Conservation (phyloP, 1,140 invertebrate species). For the Drosophila truncata region DNA sequence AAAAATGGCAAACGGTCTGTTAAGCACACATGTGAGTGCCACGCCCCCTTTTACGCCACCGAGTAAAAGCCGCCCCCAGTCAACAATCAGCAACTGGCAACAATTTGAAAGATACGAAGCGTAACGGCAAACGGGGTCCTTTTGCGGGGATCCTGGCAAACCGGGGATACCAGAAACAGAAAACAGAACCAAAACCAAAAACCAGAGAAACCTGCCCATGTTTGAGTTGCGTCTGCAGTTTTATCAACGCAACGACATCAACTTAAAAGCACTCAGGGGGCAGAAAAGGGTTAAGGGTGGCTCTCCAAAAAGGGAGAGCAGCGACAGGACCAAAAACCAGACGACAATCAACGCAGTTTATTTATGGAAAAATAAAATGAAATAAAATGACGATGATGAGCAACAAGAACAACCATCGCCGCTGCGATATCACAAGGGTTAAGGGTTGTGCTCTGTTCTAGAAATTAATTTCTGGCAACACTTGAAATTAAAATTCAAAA, state of each 20-base stretch:
- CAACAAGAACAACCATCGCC: slow-evolving; percentile 63
- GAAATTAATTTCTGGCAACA: slow-evolving; percentile 71
- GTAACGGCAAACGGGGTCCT: slow-evolving; percentile 63
- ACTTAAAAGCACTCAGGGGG: slow-evolving; percentile 82
- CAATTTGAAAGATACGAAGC: slow-evolving; percentile 81
- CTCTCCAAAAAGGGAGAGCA: slow-evolving; percentile 12
- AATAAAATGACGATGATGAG: slow-evolving; percentile 83
- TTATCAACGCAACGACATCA: slow-evolving; percentile 81
- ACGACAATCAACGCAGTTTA: slow-evolving; percentile 83
- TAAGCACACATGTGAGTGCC: slow-evolving; percentile 77
- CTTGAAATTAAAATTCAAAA: slow-evolving; percentile 77
- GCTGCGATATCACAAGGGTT: slow-evolving; percentile 57
- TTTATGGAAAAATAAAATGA: slow-evolving; percentile 84
- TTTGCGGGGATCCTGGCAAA: slow-evolving; percentile 27
- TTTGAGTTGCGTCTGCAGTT: slow-evolving; percentile 80
- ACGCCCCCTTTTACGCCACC: slow-evolving; percentile 40
- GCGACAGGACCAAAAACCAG: slow-evolving; percentile 35
- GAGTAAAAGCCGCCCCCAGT: slow-evolving; percentile 39
- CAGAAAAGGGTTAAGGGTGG: slow-evolving; percentile 66
- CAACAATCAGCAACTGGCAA: slow-evolving; percentile 78
- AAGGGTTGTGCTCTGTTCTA: slow-evolving; percentile 66
- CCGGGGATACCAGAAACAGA: slow-evolving; percentile 20
- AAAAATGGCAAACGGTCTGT: slow-evolving; percentile 83
- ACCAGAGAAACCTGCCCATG: slow-evolving; percentile 54
- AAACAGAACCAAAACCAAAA: slow-evolving; percentile 29